Base-by-base conservation (phyloP, 2,888 invertebrate genomes). In the Phytoseiulus persimilis region DNA sequence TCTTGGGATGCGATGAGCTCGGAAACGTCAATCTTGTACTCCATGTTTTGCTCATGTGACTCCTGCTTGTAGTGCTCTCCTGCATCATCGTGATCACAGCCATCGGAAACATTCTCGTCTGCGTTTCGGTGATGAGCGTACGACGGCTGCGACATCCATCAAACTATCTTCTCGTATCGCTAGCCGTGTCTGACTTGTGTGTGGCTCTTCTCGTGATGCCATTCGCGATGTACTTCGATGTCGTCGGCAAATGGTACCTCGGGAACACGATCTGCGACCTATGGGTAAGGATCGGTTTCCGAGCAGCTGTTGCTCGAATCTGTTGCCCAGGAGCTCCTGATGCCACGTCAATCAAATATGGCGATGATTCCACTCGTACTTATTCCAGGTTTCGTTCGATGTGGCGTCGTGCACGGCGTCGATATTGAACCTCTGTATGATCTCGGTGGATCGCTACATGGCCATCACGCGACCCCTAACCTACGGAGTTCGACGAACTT, bases 401-500 rank as follows among this genome's bases (percentile, higher is more conserved):
- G 93, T 94, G 31, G 92, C 93, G 31, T 92, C 94, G 90, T 94
- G 94, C 91, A 94, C 94, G 3, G 94, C 94, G 5, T 93, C 93
- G 45, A 94, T 94, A 87, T 92, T 94, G 28, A 94, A 94, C 91
- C 92, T 94, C 90, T 94, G 94, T 91, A 93, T 93, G 92, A 94
- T 94, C 90, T 93, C 93, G 89, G 93, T 94, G n/a, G 94, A 94
- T 83, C 92, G 94, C 31, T 94, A 93, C 91, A 92, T 93, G 90
- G 93, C 93, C 28, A 93, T 94, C 83, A 93, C 91, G 95, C 96
- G 97, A 92, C 98, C 98, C 33, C 93, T 99, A 91, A 96, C 97
- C 92, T 98, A 98, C 93, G 97, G 97, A 11, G 97, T 98, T 83
- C 97, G 97, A 93, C 94, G 98, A 91, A 98, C 98, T 31, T 97